phyloP scores from a whole-genome alignment of 2,888 invertebrate genomes.

The Rhopalosiphum nymphaeae region DNA sequence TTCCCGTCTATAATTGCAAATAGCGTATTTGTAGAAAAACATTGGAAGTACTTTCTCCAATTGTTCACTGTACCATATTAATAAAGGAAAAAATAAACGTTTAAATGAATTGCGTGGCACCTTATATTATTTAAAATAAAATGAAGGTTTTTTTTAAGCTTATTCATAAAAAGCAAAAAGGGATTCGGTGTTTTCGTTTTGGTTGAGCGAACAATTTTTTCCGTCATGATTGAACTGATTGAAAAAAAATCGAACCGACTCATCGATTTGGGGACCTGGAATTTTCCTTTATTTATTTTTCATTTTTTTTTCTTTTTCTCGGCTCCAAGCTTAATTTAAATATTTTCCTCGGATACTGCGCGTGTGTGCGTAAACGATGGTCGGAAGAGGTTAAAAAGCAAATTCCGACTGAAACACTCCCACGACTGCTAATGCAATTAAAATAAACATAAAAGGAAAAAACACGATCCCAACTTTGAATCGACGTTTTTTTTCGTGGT shows the following conservation, averaged over 20 bases:
- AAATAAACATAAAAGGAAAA: slow-evolving; percentile 59
- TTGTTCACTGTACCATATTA: slow-evolving; percentile 50
- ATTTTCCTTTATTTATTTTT: slow-evolving; percentile 60
- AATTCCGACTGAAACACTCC: slow-evolving; percentile 54
- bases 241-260: slow-evolving; percentile 56
- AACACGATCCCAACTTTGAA: slow-evolving; percentile 35
- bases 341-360: slow-evolving; percentile 56
- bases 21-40: slow-evolving; percentile 27
- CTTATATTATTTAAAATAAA: slow-evolving; percentile 59
- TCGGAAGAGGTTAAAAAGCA: slow-evolving; percentile 48
- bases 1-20: slow-evolving; percentile 36
- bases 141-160: slow-evolving; percentile 52
- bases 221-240: slow-evolving; percentile 61
- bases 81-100: slow-evolving; percentile 52
- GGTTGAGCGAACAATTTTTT: slow-evolving; percentile 55
- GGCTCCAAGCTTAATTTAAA: slow-evolving; percentile 57
- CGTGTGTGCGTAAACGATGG: slow-evolving; percentile 47
- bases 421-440: slow-evolving; percentile 59
- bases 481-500: slow-evolving; percentile 34
- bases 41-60: slow-evolving; percentile 25
- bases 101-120: slow-evolving; percentile 55
- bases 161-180: slow-evolving; percentile 62
- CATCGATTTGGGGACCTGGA: slow-evolving; percentile 55
- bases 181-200: slow-evolving; percentile 59
- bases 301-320: slow-evolving; percentile 45